Evolutionary conservation across 2,888 invertebrate species (phyloP).

Genomic region (Matsumyia berberina): DNA sequence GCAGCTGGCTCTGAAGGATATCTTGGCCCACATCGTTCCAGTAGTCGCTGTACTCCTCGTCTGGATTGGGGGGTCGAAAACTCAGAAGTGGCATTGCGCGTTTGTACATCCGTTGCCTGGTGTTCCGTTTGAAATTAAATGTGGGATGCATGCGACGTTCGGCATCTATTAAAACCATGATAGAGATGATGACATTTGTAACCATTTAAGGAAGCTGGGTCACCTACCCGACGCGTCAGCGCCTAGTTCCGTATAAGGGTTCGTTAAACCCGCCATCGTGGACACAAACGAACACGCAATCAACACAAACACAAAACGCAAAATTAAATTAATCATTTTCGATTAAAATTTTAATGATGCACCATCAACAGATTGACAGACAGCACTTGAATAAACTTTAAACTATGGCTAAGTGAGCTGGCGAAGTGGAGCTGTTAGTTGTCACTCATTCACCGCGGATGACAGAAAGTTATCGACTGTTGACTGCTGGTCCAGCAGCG

Average conservation of each 20-base stretch:
- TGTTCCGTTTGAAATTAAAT: slow-evolving; percentile 71
- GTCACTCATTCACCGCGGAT: slow-evolving; percentile 41
- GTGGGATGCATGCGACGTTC: slow-evolving; percentile 82
- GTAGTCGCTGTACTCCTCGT: slow-evolving; percentile 82
- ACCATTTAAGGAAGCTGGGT: slow-evolving; percentile 1
- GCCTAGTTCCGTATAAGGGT: slow-evolving; percentile 34
- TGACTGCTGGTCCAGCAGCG: slow-evolving; percentile 60
- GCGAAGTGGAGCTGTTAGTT: slow-evolving; percentile 40
- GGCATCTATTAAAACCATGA: slow-evolving; percentile 39
- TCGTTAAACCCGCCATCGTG: slow-evolving; percentile 32
- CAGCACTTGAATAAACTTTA: slow-evolving; percentile 22
- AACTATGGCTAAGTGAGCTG: slow-evolving; percentile 34
- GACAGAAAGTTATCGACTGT: slow-evolving; percentile 66
- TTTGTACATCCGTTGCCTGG: slow-evolving; percentile 74
- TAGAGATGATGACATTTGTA: slow-evolving; percentile 17
- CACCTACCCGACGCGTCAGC: slow-evolving; percentile 55
- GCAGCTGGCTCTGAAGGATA: slow-evolving; percentile 83
- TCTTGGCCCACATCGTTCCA: slow-evolving; percentile 85
- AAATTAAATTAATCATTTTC: slow-evolving; percentile 62
- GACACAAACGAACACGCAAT: slow-evolving; percentile 46
- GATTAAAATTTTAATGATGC: slow-evolving; percentile 50
- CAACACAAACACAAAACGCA: slow-evolving; percentile 38
- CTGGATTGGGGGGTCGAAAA: slow-evolving; percentile 79
- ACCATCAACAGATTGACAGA: slow-evolving; percentile 20
- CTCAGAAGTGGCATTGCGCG: slow-evolving; percentile 82